Evolutionary conservation across 2,113 vertebrate genomes (phyloP).

Genomic region (Erythrocercus mccallii): DNA sequence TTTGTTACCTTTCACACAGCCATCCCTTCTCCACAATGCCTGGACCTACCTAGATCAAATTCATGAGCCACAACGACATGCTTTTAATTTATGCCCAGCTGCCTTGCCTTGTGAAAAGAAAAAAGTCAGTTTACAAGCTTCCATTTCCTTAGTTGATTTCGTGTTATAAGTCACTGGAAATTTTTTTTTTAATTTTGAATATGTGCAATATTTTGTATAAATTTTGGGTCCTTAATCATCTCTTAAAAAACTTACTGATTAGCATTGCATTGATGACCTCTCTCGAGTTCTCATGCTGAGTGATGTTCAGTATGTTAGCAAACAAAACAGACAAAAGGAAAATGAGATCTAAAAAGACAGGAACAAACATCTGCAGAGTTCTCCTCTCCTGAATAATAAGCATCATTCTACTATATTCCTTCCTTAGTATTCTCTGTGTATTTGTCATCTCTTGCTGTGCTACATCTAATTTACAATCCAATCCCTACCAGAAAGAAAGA

Average conservation of each 20-base stretch:
- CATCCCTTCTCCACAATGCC: not conserved
- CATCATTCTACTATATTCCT: slow-evolving; percentile 2
- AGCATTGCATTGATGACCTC: not conserved
- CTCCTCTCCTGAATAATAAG: slow-evolving; percentile 41
- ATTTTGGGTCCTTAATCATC: not conserved
- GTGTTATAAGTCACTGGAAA: not conserved
- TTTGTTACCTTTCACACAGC: not conserved
- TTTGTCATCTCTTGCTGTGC: slow-evolving; percentile 7
- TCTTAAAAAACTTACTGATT: not conserved
- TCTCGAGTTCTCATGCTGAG: not conserved
- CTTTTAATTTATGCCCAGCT: not conserved
- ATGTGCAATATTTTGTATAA: not conserved
- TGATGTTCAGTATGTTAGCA: not conserved
- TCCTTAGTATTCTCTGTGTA: slow-evolving; percentile 12
- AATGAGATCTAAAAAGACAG: slow-evolving; percentile 1
- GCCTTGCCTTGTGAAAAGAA: not conserved
- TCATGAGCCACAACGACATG: accelerated
- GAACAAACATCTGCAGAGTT: slow-evolving; percentile 32
- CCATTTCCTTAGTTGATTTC: not conserved
- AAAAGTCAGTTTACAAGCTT: not conserved
- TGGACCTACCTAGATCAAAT: not conserved
- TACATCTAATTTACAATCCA: slow-evolving; percentile 26
- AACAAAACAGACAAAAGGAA: not conserved
- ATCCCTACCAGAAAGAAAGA: not conserved
- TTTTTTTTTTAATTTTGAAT: not conserved